phyloP scores from a whole-genome alignment of 2,888 invertebrate species.

The Eilema depressum region DNA sequence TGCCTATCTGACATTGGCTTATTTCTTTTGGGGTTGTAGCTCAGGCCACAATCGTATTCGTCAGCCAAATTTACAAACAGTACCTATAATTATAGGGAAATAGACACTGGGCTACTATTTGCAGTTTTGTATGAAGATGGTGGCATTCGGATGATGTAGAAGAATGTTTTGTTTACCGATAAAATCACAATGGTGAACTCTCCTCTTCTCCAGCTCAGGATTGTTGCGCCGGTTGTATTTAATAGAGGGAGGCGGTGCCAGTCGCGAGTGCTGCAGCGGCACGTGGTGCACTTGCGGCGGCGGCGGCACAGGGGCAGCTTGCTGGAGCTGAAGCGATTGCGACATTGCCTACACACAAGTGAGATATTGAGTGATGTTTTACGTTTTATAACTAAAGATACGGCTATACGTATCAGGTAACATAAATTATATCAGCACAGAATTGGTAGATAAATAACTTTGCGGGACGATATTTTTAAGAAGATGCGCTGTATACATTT shows the following conservation, averaged over 20 bases:
- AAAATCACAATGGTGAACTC: slow-evolving; percentile 99
- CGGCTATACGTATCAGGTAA: no score
- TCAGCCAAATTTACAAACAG: no score
- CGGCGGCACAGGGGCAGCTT: slow-evolving; percentile 52
- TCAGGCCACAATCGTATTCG: no score
- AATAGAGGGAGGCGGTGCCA: slow-evolving; percentile 73
- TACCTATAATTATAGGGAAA: neutral
- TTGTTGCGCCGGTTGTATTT: slow-evolving; percentile 98
- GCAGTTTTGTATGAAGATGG: neutral
- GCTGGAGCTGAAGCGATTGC: slow-evolving; percentile 65
- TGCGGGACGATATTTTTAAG: neutral
- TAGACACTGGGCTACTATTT: neutral
- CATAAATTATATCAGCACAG: no score
- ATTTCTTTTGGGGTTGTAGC: no score
- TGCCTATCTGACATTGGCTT: no score
- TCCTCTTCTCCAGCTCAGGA: slow-evolving; percentile 97
- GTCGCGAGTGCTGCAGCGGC: slow-evolving; percentile 68
- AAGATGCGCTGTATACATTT: no score
- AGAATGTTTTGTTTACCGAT: slow-evolving; percentile 87
- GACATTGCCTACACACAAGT: slow-evolving; percentile 57
- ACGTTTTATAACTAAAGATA: neutral
- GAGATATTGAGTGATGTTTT: neutral
- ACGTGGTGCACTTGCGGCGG: slow-evolving; percentile 53
- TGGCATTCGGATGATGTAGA: neutral
- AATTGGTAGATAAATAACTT: no score